phyloP scores from a whole-genome alignment of 2,888 invertebrate genomes.

The Rotaria sp. region DNA sequence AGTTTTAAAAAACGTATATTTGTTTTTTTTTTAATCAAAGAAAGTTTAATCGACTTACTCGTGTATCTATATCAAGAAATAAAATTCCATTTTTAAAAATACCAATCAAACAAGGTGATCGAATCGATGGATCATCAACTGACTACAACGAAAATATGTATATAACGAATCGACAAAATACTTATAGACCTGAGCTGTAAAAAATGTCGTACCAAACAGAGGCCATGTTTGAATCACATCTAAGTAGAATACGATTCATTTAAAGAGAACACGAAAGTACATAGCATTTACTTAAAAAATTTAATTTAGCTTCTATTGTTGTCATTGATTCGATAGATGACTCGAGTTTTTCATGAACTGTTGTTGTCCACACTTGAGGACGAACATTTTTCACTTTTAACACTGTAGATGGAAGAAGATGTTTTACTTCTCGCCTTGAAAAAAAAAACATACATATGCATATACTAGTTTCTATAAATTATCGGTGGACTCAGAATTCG shows the following conservation, averaged over 20 bases:
- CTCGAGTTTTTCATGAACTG: conserved; percentile 81
- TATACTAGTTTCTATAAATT: no score
- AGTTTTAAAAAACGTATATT: background rate
- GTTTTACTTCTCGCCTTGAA: conserved; percentile 61
- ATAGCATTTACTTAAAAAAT: conserved; percentile 60
- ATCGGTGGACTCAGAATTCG: no score
- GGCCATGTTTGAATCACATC: conserved; percentile 89
- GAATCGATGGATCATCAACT: conserved; percentile 62
- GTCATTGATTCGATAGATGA: conserved; percentile 66
- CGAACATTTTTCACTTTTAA: conserved; percentile 74
- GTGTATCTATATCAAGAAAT: conserved; percentile 81
- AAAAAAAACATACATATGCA: background rate
- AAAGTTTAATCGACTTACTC: conserved; percentile 60
- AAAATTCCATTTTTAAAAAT: conserved; percentile 85
- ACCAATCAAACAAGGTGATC: conserved; percentile 81
- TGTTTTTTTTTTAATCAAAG: background rate
- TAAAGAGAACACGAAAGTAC: background rate
- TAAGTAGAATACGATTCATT: conserved; percentile 51
- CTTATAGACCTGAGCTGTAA: conserved; percentile 67
- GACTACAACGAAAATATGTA: conserved; percentile 43
- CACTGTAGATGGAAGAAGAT: conserved; percentile 81
- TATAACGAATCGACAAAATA: background rate
- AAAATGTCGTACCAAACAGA: conserved; percentile 93
- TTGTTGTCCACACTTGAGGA: conserved; percentile 79
- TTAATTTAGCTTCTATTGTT: conserved; percentile 77